Evolutionary conservation across 2,888 invertebrate species (phyloP), one percentile per base, ranked within the genome.

Genomic region (Galeruca laticollis): DNA sequence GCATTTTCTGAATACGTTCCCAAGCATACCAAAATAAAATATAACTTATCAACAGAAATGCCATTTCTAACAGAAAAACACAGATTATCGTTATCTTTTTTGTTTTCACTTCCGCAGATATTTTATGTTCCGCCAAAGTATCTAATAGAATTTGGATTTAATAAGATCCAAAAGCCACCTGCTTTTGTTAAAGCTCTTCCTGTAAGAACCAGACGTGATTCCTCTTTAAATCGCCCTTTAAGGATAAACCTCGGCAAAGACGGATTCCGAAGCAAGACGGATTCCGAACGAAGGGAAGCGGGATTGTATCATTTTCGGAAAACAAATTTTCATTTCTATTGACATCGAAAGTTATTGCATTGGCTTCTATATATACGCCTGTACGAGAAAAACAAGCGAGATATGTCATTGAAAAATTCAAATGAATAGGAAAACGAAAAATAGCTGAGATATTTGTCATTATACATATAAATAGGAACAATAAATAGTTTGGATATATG

Each of bases 131-230:
- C 61, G 49, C 40, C 57, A 40, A 35, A 57, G 71, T 67, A 60
- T 76, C 71, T 74, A 76, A 76, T 76, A 69, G 77, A 74, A 75
- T 76, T 71, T 72, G 64, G 71, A 75, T 75, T 75, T 75, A 77
- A 77, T 73, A 75, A 77, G 74, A 76, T 73, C 66, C 69, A 71
- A 63, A 71, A 75, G 68, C 75, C 77, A 77, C 75, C 77, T 77
- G 76, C 73, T 74, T 61, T 72, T 35, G 56, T 15, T 15, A 10
- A 31, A 18, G 35, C 15, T 66, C 70, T 67, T 69, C 68, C 69
- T 52, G 47, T 43, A 51, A 40, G 40, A 63, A 63, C 33, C 59
- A 59, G 47, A 60, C 47, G 71, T 72, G 74, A 77, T 75, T 71
- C 70, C 71, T 73, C 73, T 71, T 75, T 69, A 69, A 70, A 70